A percentile compares a stretch with the other conserved stretches of the same genome.
These are phyloP conservation scores for fruit fly (Drosophila melanogaster) DNA, from an alignment of 1,140 invertebrate species.

Conservation along the genomic window DNA sequence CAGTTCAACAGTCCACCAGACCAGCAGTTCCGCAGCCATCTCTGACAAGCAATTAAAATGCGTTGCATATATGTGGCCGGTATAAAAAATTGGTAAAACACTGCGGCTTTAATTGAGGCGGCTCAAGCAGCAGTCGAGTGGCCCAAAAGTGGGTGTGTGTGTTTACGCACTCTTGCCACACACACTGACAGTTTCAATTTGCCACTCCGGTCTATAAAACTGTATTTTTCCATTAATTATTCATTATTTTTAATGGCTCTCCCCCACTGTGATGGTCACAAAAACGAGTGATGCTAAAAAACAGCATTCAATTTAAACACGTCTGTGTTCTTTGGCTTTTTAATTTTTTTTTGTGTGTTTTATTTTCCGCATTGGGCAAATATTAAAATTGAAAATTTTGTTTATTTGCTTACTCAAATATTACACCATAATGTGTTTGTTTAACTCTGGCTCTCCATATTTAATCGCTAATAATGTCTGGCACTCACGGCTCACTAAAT, in stretches of 20 bases:
- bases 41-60: conserved; percentile 78
- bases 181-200: conserved; percentile 58
- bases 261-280: conserved; percentile 16
- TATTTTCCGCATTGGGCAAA: background rate
- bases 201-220: conserved; percentile 54
- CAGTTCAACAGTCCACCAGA: background rate
- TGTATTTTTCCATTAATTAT: conserved; percentile 72
- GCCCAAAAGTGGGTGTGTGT: conserved; percentile 14
- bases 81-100: conserved; percentile 65
- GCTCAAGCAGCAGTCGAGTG: conserved; percentile 40
- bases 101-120: conserved; percentile 62
- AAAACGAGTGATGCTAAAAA: conserved; percentile 40
- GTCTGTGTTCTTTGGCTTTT: background rate
- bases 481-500: background rate
- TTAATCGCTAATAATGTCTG: conserved; percentile 5
- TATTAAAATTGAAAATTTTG: conserved; percentile 30
- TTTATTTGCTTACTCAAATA: conserved; percentile 22
- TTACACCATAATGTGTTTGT: conserved; percentile 25
- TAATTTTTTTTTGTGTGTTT: background rate
- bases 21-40: conserved; percentile 5
- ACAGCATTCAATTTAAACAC: conserved; percentile 39
- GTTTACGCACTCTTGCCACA: conserved; percentile 25
- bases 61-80: conserved; percentile 63
- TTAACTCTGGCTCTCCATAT: conserved; percentile 13
- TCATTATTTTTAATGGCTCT: conserved; percentile 69